These are phyloP conservation scores for Myanophis thanlyinensis DNA, from an alignment of 2,113 vertebrate species.

Conservation along the genomic window DNA sequence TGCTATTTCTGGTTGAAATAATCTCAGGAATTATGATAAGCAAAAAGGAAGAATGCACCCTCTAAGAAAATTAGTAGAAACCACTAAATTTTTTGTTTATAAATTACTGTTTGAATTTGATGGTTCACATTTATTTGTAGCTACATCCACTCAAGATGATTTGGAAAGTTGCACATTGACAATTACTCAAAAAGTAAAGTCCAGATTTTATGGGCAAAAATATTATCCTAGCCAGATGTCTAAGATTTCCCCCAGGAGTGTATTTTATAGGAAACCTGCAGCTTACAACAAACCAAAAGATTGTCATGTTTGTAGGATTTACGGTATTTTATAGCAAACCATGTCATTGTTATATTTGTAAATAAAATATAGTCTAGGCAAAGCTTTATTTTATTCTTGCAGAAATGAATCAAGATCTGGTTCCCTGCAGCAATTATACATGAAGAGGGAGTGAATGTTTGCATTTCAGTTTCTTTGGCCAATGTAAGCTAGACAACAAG, in stretches of 20 bases:
- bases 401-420: constrained; percentile 43
- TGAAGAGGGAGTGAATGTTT: constrained; percentile 42
- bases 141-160: neutral
- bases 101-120: neutral
- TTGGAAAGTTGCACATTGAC: neutral
- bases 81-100: neutral
- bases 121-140: neutral
- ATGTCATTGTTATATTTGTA: constrained; percentile 49
- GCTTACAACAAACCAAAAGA: constrained; percentile 61
- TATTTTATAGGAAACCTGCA: constrained; percentile 45
- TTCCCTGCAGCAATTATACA: constrained; percentile 45
- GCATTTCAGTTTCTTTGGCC: constrained; percentile 52
- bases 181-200: constrained; percentile 15
- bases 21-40: neutral
- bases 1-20: neutral
- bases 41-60: neutral
- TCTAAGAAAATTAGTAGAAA: neutral
- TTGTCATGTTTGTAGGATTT: constrained; percentile 43
- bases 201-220: constrained; percentile 34
- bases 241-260: constrained; percentile 32
- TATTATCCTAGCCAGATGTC: constrained; percentile 17
- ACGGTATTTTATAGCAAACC: constrained; percentile 49
- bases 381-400: constrained; percentile 50
- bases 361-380: constrained; percentile 48
- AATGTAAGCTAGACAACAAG: constrained; percentile 53